Percentiles rank a stretch among this genome's conserved stretches.
Evolutionary conservation across 2,797 vertebrate species (phyloP).

Genomic region (Xenopus petersii): DNA sequence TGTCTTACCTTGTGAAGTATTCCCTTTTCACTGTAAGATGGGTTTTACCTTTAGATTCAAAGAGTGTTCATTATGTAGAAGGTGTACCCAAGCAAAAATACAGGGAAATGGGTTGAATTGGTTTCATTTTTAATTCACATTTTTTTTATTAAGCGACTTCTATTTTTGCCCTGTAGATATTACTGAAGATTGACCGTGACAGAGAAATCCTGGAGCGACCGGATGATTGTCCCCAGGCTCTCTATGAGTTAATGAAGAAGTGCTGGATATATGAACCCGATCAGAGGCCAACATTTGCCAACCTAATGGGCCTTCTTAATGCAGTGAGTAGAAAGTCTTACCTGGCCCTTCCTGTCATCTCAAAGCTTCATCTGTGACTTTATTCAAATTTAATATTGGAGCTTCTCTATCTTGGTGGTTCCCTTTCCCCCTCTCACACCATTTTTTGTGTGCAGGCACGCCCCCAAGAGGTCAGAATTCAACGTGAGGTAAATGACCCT

Average conservation of each 20-base stretch:
- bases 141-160: too few species aligned
- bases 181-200: conserved; percentile 75
- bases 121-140: too few species aligned
- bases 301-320: conserved; percentile 66
- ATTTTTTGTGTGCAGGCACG: conserved; percentile 63
- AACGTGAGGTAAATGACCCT: conserved; percentile 72
- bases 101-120: too few species aligned
- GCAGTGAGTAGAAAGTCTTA: conserved; percentile 66
- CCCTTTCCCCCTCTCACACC: not conserved
- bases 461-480: conserved; percentile 71
- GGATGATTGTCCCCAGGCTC: conserved; percentile 73
- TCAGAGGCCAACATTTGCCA: conserved; percentile 74
- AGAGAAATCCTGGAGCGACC: conserved; percentile 76
- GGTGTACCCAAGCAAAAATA: too few species aligned
- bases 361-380: not conserved
- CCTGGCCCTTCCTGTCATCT: not conserved
- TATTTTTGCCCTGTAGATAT: conserved; percentile 61
- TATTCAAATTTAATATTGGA: too few species aligned
- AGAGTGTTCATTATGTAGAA: too few species aligned
- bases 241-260: conserved; percentile 73
- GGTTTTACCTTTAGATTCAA: too few species aligned
- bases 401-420: not conserved
- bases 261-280: conserved; percentile 77
- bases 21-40: too few species aligned
- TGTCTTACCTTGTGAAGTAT: too few species aligned